Conservation (phyloP, 2,888 invertebrate genomes). For the Craniophora ligustri region DNA sequence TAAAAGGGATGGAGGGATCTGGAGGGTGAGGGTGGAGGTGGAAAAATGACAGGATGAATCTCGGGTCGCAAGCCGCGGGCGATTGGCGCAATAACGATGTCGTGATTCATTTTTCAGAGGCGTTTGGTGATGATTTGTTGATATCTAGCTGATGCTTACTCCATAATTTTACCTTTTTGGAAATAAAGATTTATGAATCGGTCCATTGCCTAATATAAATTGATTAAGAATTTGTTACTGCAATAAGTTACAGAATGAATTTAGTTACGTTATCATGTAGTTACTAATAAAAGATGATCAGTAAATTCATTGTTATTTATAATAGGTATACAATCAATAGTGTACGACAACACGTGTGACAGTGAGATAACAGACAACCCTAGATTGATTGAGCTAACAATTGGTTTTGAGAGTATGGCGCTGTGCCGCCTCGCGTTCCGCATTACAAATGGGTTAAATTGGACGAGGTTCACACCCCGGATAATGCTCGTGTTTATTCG, state of each 20-base stretch:
- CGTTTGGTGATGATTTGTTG: conserved; percentile 55
- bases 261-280: too few species aligned
- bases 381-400: conserved; percentile 44
- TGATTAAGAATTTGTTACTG: too few species aligned
- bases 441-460: conserved; percentile 63
- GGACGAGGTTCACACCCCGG: conserved; percentile 64
- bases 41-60: conserved; percentile 72
- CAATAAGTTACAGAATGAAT: too few species aligned
- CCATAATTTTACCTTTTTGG: conserved; percentile 16
- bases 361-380: conserved; percentile 23
- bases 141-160: conserved; percentile 38
- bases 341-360: not conserved
- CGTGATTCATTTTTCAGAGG: conserved; percentile 72
- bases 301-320: not conserved
- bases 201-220: conserved; percentile 4
- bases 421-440: conserved; percentile 34
- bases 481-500: conserved; percentile 65
- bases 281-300: too few species aligned
- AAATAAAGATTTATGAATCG: conserved; percentile 33
- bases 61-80: conserved; percentile 64
- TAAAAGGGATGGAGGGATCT: conserved; percentile 74
- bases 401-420: conserved; percentile 42
- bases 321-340: not conserved
- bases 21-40: conserved; percentile 67
- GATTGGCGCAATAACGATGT: conserved; percentile 68